These are phyloP conservation scores for Noctua fimbriata DNA, from an alignment of 2,888 invertebrate genomes.

Conservation along the genomic window DNA sequence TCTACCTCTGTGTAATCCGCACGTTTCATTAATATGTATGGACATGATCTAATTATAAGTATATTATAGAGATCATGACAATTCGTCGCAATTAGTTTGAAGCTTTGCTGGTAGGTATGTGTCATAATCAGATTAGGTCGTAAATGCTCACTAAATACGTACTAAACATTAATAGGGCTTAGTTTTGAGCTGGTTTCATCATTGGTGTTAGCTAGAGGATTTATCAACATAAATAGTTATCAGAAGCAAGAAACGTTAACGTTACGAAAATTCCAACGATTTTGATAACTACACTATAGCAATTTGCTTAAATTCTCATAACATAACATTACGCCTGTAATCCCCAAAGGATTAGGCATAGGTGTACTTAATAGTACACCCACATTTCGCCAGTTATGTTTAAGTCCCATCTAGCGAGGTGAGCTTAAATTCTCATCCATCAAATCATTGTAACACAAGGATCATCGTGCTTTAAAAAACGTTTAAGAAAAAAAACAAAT, in stretches of 20 bases:
- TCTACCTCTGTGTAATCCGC: slow-evolving; percentile 15
- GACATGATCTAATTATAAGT: slow-evolving; percentile 39
- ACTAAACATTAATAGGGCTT: slow-evolving; percentile 22
- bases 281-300: neutral
- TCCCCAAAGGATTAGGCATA: too few relatives aligned
- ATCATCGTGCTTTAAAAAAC: neutral
- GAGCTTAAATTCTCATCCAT: neutral
- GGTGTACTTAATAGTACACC: too few relatives aligned
- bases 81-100: slow-evolving; percentile 26
- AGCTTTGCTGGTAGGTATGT: neutral
- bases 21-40: slow-evolving; percentile 28
- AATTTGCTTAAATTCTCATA: neutral
- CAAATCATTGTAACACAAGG: neutral
- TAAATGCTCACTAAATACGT: slow-evolving; percentile 20
- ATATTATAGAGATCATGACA: slow-evolving; percentile 33
- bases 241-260: neutral
- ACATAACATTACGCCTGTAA: too few relatives aligned
- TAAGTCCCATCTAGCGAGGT: too few relatives aligned
- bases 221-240: neutral
- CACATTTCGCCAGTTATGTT: too few relatives aligned
- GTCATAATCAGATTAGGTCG: slow-evolving; percentile 16
- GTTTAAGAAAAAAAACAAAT: neutral
- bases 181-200: neutral
- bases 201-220: neutral
- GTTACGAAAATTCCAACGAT: neutral